A percentile compares a stretch with the other conserved stretches of the same genome.
phyloP scores from a whole-genome alignment of 2,888 invertebrate species.

The Apocheima hispidaria region DNA sequence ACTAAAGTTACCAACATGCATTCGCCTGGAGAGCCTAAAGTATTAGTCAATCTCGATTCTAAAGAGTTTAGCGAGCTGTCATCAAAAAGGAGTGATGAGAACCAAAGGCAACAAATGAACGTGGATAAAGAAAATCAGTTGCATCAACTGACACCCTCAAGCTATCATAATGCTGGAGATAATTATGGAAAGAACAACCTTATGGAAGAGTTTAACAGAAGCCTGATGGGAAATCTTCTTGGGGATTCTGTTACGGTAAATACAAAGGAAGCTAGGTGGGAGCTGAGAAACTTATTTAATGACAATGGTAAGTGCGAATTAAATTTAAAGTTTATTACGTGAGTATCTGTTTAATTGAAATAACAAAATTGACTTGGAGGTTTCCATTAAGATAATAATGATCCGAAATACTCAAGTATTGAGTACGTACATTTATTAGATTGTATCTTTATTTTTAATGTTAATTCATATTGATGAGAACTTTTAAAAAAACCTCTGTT shows the following conservation, averaged over 20 bases:
- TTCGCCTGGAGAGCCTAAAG: slow-evolving; percentile 81
- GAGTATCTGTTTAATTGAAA: too few relatives aligned
- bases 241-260: slow-evolving; percentile 89
- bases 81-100: slow-evolving; percentile 68
- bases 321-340: not conserved
- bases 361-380: too few relatives aligned
- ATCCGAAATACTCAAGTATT: too few relatives aligned
- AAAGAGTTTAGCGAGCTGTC: slow-evolving; percentile 78
- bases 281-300: slow-evolving; percentile 87
- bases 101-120: slow-evolving; percentile 55
- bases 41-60: slow-evolving; percentile 79
- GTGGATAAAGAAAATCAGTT: slow-evolving; percentile 73
- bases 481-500: too few relatives aligned
- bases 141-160: slow-evolving; percentile 51
- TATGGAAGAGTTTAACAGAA: slow-evolving; percentile 81
- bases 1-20: slow-evolving; percentile 81
- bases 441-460: too few relatives aligned
- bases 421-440: too few relatives aligned
- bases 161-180: slow-evolving; percentile 63
- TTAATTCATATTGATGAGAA: too few relatives aligned
- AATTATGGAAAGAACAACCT: slow-evolving; percentile 75
- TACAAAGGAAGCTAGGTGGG: slow-evolving; percentile 89
- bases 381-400: too few relatives aligned
- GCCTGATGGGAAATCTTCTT: slow-evolving; percentile 81
- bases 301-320: slow-evolving; percentile 69